Conservation (phyloP, 1,140 invertebrate species). For the Pseudobourletiella spinata region DNA sequence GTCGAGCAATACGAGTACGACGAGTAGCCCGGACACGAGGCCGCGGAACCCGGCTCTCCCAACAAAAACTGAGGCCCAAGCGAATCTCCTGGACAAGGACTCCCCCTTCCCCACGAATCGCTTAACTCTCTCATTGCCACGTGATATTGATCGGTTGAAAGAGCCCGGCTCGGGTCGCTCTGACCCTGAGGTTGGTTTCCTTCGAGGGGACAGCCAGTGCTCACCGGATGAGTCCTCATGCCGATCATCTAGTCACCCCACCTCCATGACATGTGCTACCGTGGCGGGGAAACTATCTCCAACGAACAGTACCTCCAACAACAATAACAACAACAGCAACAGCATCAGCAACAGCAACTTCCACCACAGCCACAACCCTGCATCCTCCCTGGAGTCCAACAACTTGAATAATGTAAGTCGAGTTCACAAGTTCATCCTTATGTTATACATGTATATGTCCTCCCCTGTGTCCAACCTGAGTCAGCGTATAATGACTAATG, state of each 20-base stretch:
- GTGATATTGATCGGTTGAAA: slow-evolving; percentile 18
- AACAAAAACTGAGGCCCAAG: neutral
- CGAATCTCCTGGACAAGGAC: slow-evolving; percentile 11
- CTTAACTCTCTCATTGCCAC: slow-evolving; percentile 17
- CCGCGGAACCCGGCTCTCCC: neutral
- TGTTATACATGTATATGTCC: too few relatives aligned
- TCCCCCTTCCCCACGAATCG: slow-evolving; percentile 19
- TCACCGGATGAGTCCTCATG: slow-evolving; percentile 5
- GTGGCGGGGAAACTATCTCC: neutral
- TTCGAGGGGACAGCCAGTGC: neutral
- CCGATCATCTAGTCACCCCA: slow-evolving; percentile 11
- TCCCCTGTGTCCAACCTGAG: too few relatives aligned
- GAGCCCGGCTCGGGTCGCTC: neutral
- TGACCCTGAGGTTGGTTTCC: neutral
- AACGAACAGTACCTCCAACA: too few relatives aligned
- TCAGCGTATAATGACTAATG: too few relatives aligned
- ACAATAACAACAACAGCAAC: too few relatives aligned
- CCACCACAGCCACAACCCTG: too few relatives aligned
- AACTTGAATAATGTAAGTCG: too few relatives aligned
- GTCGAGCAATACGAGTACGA: neutral
- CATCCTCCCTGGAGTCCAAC: too few relatives aligned
- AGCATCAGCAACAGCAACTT: too few relatives aligned
- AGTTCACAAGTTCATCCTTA: too few relatives aligned
- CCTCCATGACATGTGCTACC: slow-evolving; percentile 6
- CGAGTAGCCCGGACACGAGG: neutral